Percentiles rank a stretch among this genome's conserved stretches.
Conservation (phyloP, 2,113 vertebrate species). For the Anthoscopus minutus region DNA sequence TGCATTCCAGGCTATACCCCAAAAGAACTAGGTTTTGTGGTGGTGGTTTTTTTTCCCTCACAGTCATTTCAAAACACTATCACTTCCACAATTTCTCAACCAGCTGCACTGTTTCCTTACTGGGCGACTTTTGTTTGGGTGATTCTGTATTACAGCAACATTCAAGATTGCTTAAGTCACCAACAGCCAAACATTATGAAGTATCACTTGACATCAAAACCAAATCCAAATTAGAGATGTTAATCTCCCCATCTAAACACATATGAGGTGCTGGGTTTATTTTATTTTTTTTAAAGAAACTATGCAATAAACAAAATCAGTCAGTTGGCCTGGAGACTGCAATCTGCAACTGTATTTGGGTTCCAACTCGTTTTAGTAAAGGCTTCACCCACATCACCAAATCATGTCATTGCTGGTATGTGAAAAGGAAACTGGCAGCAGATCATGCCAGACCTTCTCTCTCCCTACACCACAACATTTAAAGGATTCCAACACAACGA, state of each 20-base stretch:
- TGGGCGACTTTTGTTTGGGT: slow-evolving; percentile 20
- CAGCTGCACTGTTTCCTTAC: slow-evolving; percentile 44
- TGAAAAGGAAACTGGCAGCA: not conserved
- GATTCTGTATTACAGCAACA: slow-evolving; percentile 11
- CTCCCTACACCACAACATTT: not conserved
- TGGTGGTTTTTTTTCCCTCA: not conserved
- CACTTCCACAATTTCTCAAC: slow-evolving; percentile 65
- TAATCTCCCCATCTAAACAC: not conserved
- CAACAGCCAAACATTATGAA: not conserved
- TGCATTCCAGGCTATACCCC: not conserved
- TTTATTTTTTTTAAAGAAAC: not conserved
- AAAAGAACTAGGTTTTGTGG: not conserved
- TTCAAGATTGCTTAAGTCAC: not conserved
- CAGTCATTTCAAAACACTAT: slow-evolving; percentile 49
- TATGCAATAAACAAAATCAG: not conserved
- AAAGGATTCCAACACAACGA: not conserved
- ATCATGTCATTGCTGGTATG: not conserved
- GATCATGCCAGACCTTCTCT: not conserved
- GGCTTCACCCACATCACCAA: not conserved
- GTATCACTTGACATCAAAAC: not conserved
- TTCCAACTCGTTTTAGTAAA: not conserved
- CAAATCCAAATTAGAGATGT: not conserved
- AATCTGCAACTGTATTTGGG: not conserved
- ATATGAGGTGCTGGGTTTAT: not conserved
- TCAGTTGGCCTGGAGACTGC: not conserved